Percentiles rank a stretch among this genome's conserved stretches.
These are phyloP conservation scores for Trachythela sp. DNA, from an alignment of 64 coral and sea anemone genomes.

Conservation along the genomic window DNA sequence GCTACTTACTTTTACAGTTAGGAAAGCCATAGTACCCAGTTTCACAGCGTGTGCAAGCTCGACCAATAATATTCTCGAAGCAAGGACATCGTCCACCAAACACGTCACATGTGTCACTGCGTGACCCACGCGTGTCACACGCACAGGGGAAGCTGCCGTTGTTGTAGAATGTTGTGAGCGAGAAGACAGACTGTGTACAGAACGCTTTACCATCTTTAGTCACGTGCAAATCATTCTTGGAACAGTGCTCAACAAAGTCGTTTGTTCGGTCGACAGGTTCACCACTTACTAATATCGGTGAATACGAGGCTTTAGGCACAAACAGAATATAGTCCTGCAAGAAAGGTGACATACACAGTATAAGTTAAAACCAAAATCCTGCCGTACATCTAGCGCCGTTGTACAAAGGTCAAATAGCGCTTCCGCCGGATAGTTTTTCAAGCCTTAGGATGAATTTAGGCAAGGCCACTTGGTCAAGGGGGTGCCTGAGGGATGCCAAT, in stretches of 20 bases:
- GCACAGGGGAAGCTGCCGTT: conserved; percentile 69
- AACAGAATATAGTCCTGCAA: conserved; percentile 70
- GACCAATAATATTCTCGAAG: conserved; percentile 80
- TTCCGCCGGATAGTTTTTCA: too few species aligned
- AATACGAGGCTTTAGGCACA: conserved; percentile 62
- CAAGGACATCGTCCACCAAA: conserved; percentile 94
- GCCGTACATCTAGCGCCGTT: too few species aligned
- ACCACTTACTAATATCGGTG: conserved; percentile 46
- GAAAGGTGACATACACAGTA: not conserved
- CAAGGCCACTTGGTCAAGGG: too few species aligned
- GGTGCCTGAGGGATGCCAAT: too few species aligned
- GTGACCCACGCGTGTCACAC: conserved; percentile 63
- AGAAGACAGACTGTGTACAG: conserved; percentile 71
- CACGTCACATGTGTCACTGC: conserved; percentile 54
- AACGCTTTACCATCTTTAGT: conserved; percentile 33
- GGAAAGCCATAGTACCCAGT: conserved; percentile 98
- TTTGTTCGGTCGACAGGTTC: conserved; percentile 51
- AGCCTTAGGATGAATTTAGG: too few species aligned
- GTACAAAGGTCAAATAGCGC: too few species aligned
- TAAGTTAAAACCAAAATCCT: too few species aligned
- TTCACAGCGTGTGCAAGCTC: conserved; percentile 78
- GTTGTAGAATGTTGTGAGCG: conserved; percentile 71
- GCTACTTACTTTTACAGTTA: conserved; percentile 80
- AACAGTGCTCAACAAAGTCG: conserved; percentile 65
- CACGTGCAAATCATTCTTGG: conserved; percentile 62